phyloP scores from a whole-genome alignment of 2,888 invertebrate species.

The Geophilus truncorum region DNA sequence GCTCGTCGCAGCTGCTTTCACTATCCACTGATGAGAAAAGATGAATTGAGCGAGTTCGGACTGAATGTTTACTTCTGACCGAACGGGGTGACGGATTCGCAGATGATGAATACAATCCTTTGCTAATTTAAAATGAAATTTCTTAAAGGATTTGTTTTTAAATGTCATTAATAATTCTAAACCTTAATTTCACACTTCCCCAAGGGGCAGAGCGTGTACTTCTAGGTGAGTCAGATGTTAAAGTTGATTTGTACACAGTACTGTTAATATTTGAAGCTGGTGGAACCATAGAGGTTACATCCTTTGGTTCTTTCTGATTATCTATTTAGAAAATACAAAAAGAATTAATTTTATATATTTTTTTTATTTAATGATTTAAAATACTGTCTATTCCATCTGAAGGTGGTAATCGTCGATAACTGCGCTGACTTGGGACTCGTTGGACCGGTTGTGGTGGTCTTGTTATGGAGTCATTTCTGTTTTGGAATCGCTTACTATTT shows the following conservation, averaged over 20 bases:
- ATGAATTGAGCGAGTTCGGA: slow-evolving; percentile 35
- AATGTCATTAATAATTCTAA: background rate
- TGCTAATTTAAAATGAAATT: too few relatives aligned
- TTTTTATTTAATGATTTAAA: slow-evolving; percentile 37
- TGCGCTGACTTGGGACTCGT: slow-evolving; percentile 70
- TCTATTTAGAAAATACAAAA: too few relatives aligned
- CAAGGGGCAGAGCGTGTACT: slow-evolving; percentile 78
- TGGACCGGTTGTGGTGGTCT: slow-evolving; percentile 68
- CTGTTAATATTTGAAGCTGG: background rate
- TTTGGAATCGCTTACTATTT: slow-evolving; percentile 58
- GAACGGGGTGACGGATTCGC: slow-evolving; percentile 62
- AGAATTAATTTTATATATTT: background rate
- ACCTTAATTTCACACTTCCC: slow-evolving; percentile 67
- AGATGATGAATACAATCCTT: slow-evolving; percentile 42
- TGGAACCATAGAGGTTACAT: background rate
- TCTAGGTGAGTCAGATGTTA: slow-evolving; percentile 55
- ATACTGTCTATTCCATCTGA: slow-evolving; percentile 55
- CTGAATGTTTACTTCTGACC: slow-evolving; percentile 54
- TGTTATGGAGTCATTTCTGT: slow-evolving; percentile 38
- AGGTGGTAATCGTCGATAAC: slow-evolving; percentile 60
- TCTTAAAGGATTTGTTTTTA: too few relatives aligned
- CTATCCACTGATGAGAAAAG: slow-evolving; percentile 40
- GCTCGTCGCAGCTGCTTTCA: slow-evolving; percentile 40
- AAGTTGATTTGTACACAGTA: background rate
- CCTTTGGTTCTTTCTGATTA: background rate